Percentiles rank a stretch among this genome's conserved stretches.
phyloP scores from a whole-genome alignment of 2,888 invertebrate species.

The Chymomyza amoena region DNA sequence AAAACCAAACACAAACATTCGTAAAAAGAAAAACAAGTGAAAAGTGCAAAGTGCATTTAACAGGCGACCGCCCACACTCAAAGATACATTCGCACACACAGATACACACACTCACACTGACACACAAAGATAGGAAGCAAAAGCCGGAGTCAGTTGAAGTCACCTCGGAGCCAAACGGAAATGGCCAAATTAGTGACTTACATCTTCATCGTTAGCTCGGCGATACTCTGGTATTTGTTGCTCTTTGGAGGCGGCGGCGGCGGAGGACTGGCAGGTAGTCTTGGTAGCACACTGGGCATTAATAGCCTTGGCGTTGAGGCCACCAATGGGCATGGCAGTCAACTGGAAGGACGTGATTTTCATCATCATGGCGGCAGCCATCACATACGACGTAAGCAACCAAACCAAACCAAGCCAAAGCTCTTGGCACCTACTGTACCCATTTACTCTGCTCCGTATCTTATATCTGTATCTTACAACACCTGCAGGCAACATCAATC shows the following conservation, averaged over 20 bases:
- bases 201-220: constrained; percentile 66
- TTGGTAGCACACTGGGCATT: constrained; percentile 30
- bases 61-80: constrained; percentile 22
- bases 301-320: constrained; percentile 51
- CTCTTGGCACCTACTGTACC: not conserved
- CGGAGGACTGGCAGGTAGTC: constrained; percentile 13
- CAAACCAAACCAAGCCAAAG: not conserved
- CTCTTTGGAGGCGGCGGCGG: constrained; percentile 53
- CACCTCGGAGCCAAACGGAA: constrained; percentile 30
- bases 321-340: constrained; percentile 74
- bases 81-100: not conserved
- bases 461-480: not conserved
- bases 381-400: constrained; percentile 74
- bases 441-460: too few relatives aligned
- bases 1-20: not conserved
- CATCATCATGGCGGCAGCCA: constrained; percentile 75
- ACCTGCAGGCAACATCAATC: constrained; percentile 74
- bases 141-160: not conserved
- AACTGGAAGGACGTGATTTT: constrained; percentile 73
- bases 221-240: constrained; percentile 73
- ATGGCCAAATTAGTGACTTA: constrained; percentile 76
- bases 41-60: constrained; percentile 49
- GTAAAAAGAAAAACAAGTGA: constrained; percentile 11
- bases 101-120: not conserved
- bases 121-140: constrained; percentile 1